Evolutionary conservation across 2,797 vertebrate species (phyloP).

Genomic region (Microcaecilia unicolor): DNA sequence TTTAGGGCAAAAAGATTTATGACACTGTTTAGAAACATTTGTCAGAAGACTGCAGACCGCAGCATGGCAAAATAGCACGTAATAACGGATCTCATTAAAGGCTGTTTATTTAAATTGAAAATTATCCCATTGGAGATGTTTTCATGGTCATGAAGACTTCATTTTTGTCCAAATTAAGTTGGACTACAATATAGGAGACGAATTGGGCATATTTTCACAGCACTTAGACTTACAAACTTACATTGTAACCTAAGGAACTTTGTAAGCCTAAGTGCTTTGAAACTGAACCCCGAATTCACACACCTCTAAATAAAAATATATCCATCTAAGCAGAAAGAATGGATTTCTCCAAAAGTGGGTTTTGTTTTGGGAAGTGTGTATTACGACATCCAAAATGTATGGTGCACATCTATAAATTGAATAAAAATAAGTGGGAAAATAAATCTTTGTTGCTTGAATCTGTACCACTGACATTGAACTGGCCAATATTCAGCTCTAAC

Average conservation of each 20-base stretch:
- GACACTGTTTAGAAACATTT: constrained; percentile 39
- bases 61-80: constrained; percentile 43
- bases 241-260: too few species aligned
- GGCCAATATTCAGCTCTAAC: too few species aligned
- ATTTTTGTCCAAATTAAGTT: constrained; percentile 26
- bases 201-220: too few species aligned
- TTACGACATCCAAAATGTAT: too few species aligned
- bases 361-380: too few species aligned
- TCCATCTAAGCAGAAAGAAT: neutral
- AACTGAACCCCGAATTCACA: too few species aligned
- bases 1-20: constrained; percentile 48
- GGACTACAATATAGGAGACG: constrained; percentile 10
- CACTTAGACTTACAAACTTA: too few species aligned
- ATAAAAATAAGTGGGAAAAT: too few species aligned
- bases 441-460: too few species aligned
- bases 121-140: constrained; percentile 47
- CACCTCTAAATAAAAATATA: neutral
- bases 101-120: constrained; percentile 54
- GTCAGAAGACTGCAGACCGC: constrained; percentile 34
- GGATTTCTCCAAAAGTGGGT: neutral
- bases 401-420: too few species aligned
- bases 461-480: too few species aligned
- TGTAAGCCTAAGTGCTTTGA: too few species aligned
- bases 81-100: constrained; percentile 53
- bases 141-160: constrained; percentile 26